Evolutionary conservation across 2,797 vertebrate genomes (phyloP), one percentile per base, ranked within the genome.

Genomic region (Dipus sagitta): DNA sequence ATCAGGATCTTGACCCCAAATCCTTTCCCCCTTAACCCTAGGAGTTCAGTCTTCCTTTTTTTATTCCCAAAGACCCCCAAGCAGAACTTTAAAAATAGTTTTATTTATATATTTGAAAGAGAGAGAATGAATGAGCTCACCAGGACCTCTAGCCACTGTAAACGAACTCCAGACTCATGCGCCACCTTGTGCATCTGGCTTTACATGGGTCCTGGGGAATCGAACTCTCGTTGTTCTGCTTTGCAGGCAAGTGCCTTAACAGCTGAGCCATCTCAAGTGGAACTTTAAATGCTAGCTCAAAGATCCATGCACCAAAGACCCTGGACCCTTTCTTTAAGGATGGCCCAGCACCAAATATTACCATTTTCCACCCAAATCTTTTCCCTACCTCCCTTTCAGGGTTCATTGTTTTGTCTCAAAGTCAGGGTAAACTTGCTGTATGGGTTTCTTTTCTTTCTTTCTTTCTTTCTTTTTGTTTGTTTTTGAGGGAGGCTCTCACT

Each of bases 31-130:
- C 64, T 65, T 28, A 32, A 77, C 77, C 32, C 32, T 54, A 2
- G 15, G 6, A 87, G 88, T 64, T 83, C 47, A 86, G 78, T 47
- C 72, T 64, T 71, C 52, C 52, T 28, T 96, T 90, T 93, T 89
- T 97, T 97, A 96, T 96, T 72, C 32, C 21, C 32, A 78, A 80
- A 42, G 77, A 26, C 32, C 58, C 58, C 82, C 67, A 80, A 76
- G 34, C 54, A 60, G 54, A 60, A 68, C 71, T 91, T 90, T 54
- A 70, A 77, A 30, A 47, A 47, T 47, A 47, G 47, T 47, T 47
- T 47, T 47, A 47, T 47, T 47, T 47, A 47, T 47, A 9, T 47
- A 47, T 47, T 47, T 47, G 47, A 47, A 47, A 11, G 47, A 11
- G 47, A 11, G 47, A 11, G 47, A 47, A 47, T 47, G 47, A 47